Evolutionary conservation across 2,888 invertebrate genomes (phyloP).

Genomic region (Tinea semifulvella): DNA sequence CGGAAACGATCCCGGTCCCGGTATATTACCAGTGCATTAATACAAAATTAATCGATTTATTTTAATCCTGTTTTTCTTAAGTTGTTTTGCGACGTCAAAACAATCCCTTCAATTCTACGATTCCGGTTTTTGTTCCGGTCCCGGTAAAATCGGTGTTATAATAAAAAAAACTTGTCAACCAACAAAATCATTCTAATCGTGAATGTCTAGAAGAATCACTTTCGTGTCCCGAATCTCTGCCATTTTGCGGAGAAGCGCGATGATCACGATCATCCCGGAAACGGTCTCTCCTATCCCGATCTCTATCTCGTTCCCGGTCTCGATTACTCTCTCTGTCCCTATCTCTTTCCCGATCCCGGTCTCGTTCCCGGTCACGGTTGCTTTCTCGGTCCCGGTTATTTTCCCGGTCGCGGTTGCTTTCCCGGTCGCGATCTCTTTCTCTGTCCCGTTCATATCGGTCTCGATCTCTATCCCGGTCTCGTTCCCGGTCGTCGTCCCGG

Average conservation of each 20-base stretch:
- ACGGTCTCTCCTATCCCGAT: slow-evolving; percentile 43
- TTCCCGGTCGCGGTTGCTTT: slow-evolving; percentile 41
- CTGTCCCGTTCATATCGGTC: slow-evolving; percentile 45
- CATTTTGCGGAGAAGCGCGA: slow-evolving; percentile 57
- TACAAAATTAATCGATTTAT: too few species aligned
- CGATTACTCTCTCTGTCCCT: slow-evolving; percentile 36
- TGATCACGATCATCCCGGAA: slow-evolving; percentile 53
- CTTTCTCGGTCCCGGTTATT: slow-evolving; percentile 48
- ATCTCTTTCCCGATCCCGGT: slow-evolving; percentile 32
- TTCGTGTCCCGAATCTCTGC: slow-evolving; percentile 60
- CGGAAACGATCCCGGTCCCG: too few species aligned
- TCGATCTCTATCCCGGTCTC: slow-evolving; percentile 40
- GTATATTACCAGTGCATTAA: too few species aligned
- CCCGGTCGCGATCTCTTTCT: slow-evolving; percentile 39
- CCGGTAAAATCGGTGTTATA: not conserved
- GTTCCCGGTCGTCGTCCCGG: slow-evolving; percentile 43
- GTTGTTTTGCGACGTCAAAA: too few species aligned
- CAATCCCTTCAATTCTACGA: too few species aligned
- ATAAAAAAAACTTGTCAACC: not conserved
- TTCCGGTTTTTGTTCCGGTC: too few species aligned
- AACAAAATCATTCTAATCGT: slow-evolving; percentile 1
- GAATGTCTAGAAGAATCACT: slow-evolving; percentile 61
- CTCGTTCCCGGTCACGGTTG: slow-evolving; percentile 37
- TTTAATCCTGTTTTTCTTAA: not conserved
- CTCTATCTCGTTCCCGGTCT: slow-evolving; percentile 42